Evolutionary conservation across 2,888 invertebrate genomes (phyloP), one percentile per base, ranked within the genome.

Genomic region (Tinea semifulvella): DNA sequence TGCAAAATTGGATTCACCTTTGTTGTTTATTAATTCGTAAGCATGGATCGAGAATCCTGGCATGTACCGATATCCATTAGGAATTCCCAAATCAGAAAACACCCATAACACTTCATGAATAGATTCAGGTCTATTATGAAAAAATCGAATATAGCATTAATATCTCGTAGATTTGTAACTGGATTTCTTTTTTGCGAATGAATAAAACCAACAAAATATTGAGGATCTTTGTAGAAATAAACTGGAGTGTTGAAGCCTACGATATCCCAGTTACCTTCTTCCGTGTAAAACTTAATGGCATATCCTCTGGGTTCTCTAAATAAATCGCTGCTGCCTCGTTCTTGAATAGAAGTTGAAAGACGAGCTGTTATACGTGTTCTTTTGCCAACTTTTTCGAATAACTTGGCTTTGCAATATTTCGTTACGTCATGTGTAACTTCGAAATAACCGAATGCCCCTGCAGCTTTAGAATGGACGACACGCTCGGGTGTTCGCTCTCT

Each of bases 381-480:
- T 57, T 84, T 84, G 6, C 85, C 85, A 44, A 85, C 60, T 25
- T 62, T 52, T 22, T 74, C 68, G 60, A 86, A 86, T 3, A 85
- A 56, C 44, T 71, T 73, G 1, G 85, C 85, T 54, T 81, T 84
- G 31, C 64, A 61, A 53, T 84, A 85, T 51, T 77, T 68, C 3
- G 68, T 66, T 48, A 92, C 89, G 59, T 91, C 90, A 55, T 91
- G 85, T 1, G 91, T 91, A 4, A 90, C 88, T 65, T 90, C 89
- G 55, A 92, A 90, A 56, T 89, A 88, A 1, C 88, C 90, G 62
- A 89, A 90, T 2, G 90, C 90, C 25, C 89, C 92, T 39, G 89
- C 91, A 50, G 94, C 95, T 70, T 95, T 94, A 1, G 94, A 93
- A 65, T 93, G 93, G 2, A 92, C 93, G 0, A 93, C 92, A 51